These are phyloP conservation scores for Tyria jacobaeae DNA, from an alignment of 2,888 invertebrate species.

Conservation along the genomic window DNA sequence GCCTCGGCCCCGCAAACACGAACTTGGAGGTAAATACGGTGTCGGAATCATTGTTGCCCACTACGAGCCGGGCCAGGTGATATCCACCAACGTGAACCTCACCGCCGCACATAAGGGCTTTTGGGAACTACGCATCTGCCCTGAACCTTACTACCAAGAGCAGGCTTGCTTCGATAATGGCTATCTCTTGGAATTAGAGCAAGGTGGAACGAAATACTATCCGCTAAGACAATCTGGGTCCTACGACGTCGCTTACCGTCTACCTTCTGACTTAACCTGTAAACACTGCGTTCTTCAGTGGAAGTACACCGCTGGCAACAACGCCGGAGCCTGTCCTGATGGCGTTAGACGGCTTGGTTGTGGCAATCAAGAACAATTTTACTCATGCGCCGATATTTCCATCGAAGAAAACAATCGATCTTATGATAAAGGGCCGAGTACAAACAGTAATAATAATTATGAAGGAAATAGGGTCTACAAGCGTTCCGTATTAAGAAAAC, in stretches of 20 bases:
- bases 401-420: conserved; percentile 78
- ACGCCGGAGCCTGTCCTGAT: conserved; percentile 91
- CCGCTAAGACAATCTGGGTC: conserved; percentile 89
- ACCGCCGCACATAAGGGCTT: conserved; percentile 94
- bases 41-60: conserved; percentile 90
- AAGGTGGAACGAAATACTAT: conserved; percentile 87
- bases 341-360: conserved; percentile 92
- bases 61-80: conserved; percentile 88
- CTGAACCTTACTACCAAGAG: conserved; percentile 88
- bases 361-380: conserved; percentile 94
- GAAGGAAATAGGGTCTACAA: not conserved
- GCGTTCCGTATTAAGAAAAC: too few relatives aligned
- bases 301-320: conserved; percentile 94
- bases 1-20: conserved; percentile 90
- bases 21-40: conserved; percentile 93
- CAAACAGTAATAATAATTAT: not conserved
- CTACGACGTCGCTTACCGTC: conserved; percentile 89
- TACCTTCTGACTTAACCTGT: conserved; percentile 88
- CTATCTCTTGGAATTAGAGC: conserved; percentile 86
- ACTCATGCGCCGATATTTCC: conserved; percentile 92
- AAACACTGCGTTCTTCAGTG: conserved; percentile 94
- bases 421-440: not conserved
- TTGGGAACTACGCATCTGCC: conserved; percentile 93
- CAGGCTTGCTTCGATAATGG: conserved; percentile 91
- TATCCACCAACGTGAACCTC: conserved; percentile 90